These are phyloP conservation scores for Meteorus sp. DNA, from an alignment of 1,140 invertebrate species.

Conservation along the genomic window DNA sequence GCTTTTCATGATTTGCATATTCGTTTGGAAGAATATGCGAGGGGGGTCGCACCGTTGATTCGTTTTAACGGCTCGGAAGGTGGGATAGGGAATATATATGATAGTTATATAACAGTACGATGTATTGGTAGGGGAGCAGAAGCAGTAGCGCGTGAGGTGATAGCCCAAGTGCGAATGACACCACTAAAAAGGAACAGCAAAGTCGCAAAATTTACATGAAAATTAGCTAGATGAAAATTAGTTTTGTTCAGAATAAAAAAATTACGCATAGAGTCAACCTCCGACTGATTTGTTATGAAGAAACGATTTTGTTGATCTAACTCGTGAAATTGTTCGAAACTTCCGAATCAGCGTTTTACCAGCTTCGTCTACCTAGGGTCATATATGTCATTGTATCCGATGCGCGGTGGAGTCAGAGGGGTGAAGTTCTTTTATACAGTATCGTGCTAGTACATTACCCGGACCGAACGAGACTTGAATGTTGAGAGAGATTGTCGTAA, in stretches of 20 bases:
- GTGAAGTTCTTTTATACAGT: too few relatives aligned
- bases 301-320: too few relatives aligned
- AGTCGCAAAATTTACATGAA: neutral
- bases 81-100: slow-evolving; percentile 1
- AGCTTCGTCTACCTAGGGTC: too few relatives aligned
- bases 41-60: slow-evolving; percentile 41
- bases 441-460: slow-evolving; percentile 49
- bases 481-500: slow-evolving; percentile 53
- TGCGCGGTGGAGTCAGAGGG: too few relatives aligned
- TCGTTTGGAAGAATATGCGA: slow-evolving; percentile 59
- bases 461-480: slow-evolving; percentile 53
- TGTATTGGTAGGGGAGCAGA: slow-evolving; percentile 22
- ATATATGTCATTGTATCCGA: too few relatives aligned
- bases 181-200: neutral
- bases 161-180: slow-evolving; percentile 12
- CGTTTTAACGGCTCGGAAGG: slow-evolving; percentile 46
- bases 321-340: too few relatives aligned
- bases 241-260: too few relatives aligned
- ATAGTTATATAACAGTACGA: too few relatives aligned
- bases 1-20: slow-evolving; percentile 57
- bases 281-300: too few relatives aligned
- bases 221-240: too few relatives aligned
- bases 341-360: too few relatives aligned
- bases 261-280: too few relatives aligned
- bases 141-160: slow-evolving; percentile 23